A percentile compares a stretch with the other conserved stretches of the same genome.
Conservation (phyloP, 2,888 invertebrate genomes). For the Agriopis aurantiaria region DNA sequence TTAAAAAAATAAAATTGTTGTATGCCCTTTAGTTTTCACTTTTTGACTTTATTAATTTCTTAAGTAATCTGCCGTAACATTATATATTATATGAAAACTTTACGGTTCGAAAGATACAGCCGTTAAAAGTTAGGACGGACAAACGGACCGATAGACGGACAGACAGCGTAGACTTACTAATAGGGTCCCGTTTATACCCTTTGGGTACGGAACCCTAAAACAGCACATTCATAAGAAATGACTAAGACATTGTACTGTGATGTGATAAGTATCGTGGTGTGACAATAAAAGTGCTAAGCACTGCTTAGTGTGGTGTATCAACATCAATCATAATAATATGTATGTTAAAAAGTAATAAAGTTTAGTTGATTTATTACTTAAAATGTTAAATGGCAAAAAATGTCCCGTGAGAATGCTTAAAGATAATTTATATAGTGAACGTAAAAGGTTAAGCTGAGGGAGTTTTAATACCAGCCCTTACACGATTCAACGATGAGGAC, state of each 20-base stretch:
- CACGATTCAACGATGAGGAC: conserved; percentile 60
- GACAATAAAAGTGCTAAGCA: conserved; percentile 13
- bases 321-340: not conserved
- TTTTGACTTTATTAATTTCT: no score
- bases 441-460: conserved; percentile 62
- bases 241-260: conserved; percentile 2
- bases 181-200: no score
- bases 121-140: no score
- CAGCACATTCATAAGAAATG: conserved; percentile 8
- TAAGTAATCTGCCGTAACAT: no score
- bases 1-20: no score
- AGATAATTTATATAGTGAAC: conserved; percentile 56
- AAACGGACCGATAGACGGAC: no score
- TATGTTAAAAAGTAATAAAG: conserved; percentile 18
- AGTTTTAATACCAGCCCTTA: conserved; percentile 59
- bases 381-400: conserved; percentile 32
- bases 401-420: conserved; percentile 62
- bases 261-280: not conserved
- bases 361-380: conserved; percentile 9
- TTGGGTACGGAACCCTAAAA: not conserved
- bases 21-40: no score
- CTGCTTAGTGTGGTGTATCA: not conserved
- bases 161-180: no score
- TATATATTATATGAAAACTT: no score
- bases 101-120: no score